Evolutionary conservation across 2,888 invertebrate genomes (phyloP), one percentile per base, ranked within the genome.

Genomic region (Rhodophaea formosa): DNA sequence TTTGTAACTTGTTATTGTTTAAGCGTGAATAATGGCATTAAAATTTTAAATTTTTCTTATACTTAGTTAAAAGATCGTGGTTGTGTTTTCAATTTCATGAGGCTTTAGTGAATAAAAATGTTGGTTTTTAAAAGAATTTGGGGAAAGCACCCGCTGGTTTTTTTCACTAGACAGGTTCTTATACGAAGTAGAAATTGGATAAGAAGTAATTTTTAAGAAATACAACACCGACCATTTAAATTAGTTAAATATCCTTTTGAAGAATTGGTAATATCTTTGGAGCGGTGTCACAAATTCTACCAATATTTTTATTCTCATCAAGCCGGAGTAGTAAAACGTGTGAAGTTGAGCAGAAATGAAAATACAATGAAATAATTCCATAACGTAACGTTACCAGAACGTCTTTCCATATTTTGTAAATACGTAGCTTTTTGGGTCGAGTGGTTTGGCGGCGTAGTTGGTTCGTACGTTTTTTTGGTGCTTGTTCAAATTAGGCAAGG

Each of bases 31-130:
- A 46, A n/a, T 46, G 46, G 46, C 17, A 46, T 46, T 23, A 23
- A 46, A 17, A 23, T 17, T 35, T 12, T 39, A 39, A 12, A 14
- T 15, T 35, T 35, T 12, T 16, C 51, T 51, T n/a, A n/a, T 51
- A n/a, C n/a, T n/a, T n/a, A 35, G 51, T 32, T 51, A 12, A 16
- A 17, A 51, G 17, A 39, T 35, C 12, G 51, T 51, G 51, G 51
- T 51, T 51, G 51, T 51, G 51, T 51, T 35, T 30, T 35, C 12
- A 51, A 39, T 35, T 35, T 39, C 30, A 6, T 29, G 8, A 30
- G 30, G 29, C 14, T 10, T 46, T 3, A 29, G 29, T 46, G 23
- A 46, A 23, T 46, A 46, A 23, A 46, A 46, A 46, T 46, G n/a
- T 29, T 46, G 23, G 12, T 17, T 12, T 12, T 39, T 2, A 23